Base-by-base conservation (phyloP, 2,797 vertebrate genomes). In the Manis pentadactyla region DNA sequence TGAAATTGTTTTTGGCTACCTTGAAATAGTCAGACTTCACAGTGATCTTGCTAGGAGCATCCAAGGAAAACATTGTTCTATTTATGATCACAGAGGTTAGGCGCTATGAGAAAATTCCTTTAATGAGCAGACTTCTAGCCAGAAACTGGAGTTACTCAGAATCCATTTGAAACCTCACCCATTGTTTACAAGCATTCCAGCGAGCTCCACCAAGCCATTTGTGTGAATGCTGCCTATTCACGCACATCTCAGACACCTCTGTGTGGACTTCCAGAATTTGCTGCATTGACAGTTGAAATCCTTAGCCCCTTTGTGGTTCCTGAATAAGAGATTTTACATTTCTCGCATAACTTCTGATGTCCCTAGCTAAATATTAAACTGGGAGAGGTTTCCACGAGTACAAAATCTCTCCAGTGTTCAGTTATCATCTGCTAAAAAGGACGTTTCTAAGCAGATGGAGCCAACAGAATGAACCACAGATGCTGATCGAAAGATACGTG, bases 11-110 rank as follows among this genome's bases (percentile, higher is more conserved):
- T 95, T 86, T 66, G 46, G 69, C 77, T 94, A 51, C 51, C 6
- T 73, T 0, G 0, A 88, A 90, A 93, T 90, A 69, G 78, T 83
- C 75, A 85, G 87, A 46, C 63, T 66, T 78, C 96, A 94, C 94
- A 93, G n/a, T 86, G 14, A 66, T 91, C 84, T 97, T 9, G 0
- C 49, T 14, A 29, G 68, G 19, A 49, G 31, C 46, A 27, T 51
- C 96, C 94, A 93, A 95, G 92, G 37, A 82, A 95, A 97, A 63
- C 87, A 95, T 68, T 83, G 86, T 84, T 87, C 94, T 96, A 57
- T 42, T 68, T 27, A 14, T 0, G 0, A 95, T 97, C 2, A 1
- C 79, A 92, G 42, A 69, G 93, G 94, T 90, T 92, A 68, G 66
- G 87, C 79, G 7, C 42, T 78, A 81, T 57, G 64, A 95, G 63